Evolutionary conservation across 2,113 vertebrate genomes (phyloP).

Genomic region (Toxostoma redivivum): DNA sequence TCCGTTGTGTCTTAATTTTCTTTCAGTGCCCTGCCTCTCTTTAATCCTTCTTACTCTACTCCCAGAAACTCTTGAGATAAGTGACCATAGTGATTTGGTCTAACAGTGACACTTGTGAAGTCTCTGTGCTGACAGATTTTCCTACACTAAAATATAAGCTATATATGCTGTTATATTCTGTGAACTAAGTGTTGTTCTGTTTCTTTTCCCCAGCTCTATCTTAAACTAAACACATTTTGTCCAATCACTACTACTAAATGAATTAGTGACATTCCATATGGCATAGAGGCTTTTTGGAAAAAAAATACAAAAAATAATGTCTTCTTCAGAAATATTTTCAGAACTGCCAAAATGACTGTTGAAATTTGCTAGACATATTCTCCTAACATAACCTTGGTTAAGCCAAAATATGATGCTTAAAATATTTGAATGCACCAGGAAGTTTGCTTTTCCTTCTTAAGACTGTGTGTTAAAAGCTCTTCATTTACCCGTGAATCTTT

Average conservation of each 20-base stretch:
- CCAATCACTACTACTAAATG: background rate
- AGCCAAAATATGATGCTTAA: background rate
- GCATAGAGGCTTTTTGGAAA: background rate
- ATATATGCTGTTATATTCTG: background rate
- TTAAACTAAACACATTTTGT: background rate
- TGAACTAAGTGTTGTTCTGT: background rate
- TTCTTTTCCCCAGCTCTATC: background rate
- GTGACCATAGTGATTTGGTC: background rate
- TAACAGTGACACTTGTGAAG: background rate
- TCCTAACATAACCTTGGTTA: background rate
- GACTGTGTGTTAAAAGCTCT: background rate
- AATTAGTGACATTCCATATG: background rate
- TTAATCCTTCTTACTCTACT: background rate
- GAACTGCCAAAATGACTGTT: background rate
- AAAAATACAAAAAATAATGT: too few species aligned
- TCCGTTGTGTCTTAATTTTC: background rate
- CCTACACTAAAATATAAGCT: background rate
- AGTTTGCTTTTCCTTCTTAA: background rate
- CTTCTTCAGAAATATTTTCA: background rate
- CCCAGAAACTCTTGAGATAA: background rate
- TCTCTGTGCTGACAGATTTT: background rate
- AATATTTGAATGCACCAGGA: background rate
- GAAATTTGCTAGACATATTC: background rate
- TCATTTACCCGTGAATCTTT: background rate
- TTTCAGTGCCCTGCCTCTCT: background rate